phyloP scores from a whole-genome alignment of 2,797 vertebrate genomes.

The Mormyrus proboscirostris region DNA sequence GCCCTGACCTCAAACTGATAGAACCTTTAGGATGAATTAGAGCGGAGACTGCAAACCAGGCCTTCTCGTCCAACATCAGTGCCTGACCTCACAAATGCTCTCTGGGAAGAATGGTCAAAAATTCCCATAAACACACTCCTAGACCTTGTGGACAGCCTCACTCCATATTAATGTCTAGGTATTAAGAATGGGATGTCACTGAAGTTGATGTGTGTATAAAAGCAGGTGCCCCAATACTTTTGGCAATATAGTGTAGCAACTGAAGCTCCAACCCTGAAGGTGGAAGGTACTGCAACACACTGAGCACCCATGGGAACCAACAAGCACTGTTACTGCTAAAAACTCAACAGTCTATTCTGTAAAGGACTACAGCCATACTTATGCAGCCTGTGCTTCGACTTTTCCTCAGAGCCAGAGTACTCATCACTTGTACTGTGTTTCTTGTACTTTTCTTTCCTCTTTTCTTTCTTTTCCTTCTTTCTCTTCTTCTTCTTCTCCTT shows the following conservation, averaged over 20 bases:
- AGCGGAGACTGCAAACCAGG: neutral
- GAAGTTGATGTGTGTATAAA: neutral
- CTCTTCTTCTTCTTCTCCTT: conserved; percentile 70
- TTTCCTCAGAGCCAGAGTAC: conserved; percentile 59
- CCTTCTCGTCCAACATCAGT: neutral
- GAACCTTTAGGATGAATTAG: neutral
- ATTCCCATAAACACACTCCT: neutral
- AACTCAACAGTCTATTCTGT: neutral
- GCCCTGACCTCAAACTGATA: too few relatives aligned
- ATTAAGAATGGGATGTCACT: neutral
- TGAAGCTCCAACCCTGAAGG: neutral
- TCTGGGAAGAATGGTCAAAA: neutral
- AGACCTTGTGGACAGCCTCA: neutral
- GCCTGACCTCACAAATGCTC: neutral
- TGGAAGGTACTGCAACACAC: neutral
- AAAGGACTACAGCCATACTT: neutral
- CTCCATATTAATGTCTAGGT: neutral
- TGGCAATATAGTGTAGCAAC: neutral
- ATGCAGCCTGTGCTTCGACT: conserved; percentile 44
- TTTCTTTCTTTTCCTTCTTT: conserved; percentile 69
- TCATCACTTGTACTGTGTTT: conserved; percentile 65
- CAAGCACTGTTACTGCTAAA: neutral
- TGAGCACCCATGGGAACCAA: neutral
- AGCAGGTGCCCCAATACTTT: neutral
- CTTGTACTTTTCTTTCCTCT: conserved; percentile 70